A percentile compares a stretch with the other conserved stretches of the same genome.
phyloP scores from a whole-genome alignment of 2,113 vertebrate species.

The Pangasianodon gigas region DNA sequence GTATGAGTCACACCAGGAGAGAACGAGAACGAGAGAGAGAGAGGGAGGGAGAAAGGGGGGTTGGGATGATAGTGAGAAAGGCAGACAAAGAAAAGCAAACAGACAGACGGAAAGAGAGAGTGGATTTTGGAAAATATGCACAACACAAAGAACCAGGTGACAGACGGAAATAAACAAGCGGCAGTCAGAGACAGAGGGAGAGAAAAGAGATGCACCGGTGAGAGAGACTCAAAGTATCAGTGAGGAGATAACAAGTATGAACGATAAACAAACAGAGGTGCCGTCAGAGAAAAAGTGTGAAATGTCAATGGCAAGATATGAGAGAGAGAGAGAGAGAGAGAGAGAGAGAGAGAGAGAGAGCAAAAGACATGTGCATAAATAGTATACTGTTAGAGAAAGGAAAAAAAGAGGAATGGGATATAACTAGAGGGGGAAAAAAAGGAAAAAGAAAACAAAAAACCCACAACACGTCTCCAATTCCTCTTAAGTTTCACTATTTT shows the following conservation, averaged over 20 bases:
- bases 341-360: not conserved
- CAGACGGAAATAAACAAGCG: not conserved
- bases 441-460: not conserved
- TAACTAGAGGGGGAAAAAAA: not conserved
- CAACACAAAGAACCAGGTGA: not conserved
- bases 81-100: not conserved
- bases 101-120: not conserved
- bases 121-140: not conserved
- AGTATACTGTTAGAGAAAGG: not conserved
- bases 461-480: not conserved
- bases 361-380: not conserved
- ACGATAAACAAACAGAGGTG: not conserved
- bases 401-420: not conserved
- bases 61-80: not conserved
- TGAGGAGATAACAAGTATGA: not conserved
- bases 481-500: not conserved
- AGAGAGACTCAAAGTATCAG: not conserved
- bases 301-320: not conserved
- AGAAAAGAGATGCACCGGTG: not conserved
- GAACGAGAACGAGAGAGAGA: not conserved
- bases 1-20: slow-evolving; percentile 70
- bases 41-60: not conserved
- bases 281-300: too few relatives aligned
- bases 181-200: not conserved
- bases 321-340: too few relatives aligned